phyloP scores from a whole-genome alignment of 2,113 vertebrate species.

The Xenus cinereus region DNA sequence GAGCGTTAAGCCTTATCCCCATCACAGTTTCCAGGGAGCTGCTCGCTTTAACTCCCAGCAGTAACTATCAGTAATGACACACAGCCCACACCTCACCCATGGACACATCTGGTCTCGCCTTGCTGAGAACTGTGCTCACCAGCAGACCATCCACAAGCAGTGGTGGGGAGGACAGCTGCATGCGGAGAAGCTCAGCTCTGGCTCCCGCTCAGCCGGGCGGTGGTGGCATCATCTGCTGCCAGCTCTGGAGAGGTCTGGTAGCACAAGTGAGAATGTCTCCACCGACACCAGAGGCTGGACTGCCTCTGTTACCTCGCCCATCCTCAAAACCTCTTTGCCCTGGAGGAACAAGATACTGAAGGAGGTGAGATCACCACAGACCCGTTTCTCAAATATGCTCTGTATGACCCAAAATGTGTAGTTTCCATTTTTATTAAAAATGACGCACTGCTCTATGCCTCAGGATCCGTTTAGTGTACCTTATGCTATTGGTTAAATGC shows the following conservation, averaged over 20 bases:
- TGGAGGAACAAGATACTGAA: background rate
- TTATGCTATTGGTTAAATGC: background rate
- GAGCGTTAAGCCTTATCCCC: background rate
- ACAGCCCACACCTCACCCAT: background rate
- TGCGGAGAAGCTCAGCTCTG: background rate
- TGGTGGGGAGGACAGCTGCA: accelerated
- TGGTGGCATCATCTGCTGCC: accelerated
- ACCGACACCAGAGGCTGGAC: background rate
- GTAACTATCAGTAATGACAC: background rate
- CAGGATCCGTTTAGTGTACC: background rate
- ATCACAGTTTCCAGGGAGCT: background rate
- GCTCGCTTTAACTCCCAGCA: background rate
- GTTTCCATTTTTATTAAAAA: background rate
- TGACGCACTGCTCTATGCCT: background rate
- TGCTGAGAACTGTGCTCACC: background rate
- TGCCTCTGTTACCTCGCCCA: background rate
- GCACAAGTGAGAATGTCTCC: background rate
- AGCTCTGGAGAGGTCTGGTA: background rate
- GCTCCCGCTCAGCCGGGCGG: background rate
- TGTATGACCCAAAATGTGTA: background rate
- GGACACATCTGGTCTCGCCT: background rate
- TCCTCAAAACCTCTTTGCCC: background rate
- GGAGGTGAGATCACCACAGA: background rate
- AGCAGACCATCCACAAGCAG: background rate
- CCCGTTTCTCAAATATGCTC: background rate